Conservation (phyloP, 53 echinoderm and acorn worm species). For the Hippasteria phrygiana region DNA sequence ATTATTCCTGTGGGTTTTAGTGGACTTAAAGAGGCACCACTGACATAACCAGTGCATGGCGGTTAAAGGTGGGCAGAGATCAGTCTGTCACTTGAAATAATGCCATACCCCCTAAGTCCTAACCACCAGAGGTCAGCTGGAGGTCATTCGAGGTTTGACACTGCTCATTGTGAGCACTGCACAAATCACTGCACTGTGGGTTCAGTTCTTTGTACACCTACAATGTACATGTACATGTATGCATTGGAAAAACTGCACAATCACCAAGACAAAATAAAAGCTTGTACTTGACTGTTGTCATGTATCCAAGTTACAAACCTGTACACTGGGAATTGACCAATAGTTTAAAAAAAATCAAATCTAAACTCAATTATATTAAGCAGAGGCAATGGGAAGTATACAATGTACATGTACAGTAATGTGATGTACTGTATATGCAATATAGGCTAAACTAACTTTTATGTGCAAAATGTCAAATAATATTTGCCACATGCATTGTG, state of each 20-base stretch:
- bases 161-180: neutral
- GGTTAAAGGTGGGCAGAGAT: no score
- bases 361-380: no score
- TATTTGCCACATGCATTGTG: no score
- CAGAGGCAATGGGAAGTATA: no score
- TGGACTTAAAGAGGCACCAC: neutral
- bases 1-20: neutral
- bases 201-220: no score
- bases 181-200: neutral
- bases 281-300: neutral
- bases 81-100: neutral
- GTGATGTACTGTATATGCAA: no score
- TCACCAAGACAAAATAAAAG: neutral
- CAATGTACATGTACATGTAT: neutral
- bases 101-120: neutral
- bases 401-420: no score
- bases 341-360: no score
- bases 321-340: no score
- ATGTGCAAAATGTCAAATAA: no score
- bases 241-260: neutral
- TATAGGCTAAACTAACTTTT: no score
- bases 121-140: conserved; percentile 34
- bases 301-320: neutral
- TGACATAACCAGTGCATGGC: neutral
- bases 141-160: conserved; percentile 13